Evolutionary conservation across 2,888 invertebrate species (phyloP).

Genomic region (Hoplodrina ambigua): DNA sequence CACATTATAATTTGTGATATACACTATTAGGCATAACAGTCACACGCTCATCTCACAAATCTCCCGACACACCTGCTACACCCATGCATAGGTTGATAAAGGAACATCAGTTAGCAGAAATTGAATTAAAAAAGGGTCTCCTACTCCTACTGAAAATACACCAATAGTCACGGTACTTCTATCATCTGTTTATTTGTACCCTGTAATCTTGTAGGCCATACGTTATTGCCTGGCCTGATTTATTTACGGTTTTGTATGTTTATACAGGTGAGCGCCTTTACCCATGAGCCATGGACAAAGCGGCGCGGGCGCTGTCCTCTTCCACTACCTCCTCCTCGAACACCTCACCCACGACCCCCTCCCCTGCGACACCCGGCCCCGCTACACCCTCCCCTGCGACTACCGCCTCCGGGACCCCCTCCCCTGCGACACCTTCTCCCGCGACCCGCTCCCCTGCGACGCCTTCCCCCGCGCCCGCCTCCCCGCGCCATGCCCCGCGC

Average conservation of each 20-base stretch:
- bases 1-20: no score
- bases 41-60: no score
- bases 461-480: conserved; percentile 5
- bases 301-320: conserved; percentile 44
- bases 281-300: conserved; percentile 74
- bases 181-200: no score
- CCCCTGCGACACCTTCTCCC: background rate
- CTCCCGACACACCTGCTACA: no score
- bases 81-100: no score
- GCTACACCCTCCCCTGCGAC: conserved; percentile 3
- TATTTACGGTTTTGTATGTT: background rate
- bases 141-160: no score
- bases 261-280: conserved; percentile 69
- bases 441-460: background rate
- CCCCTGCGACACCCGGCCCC: conserved; percentile 2
- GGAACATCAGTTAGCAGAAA: no score
- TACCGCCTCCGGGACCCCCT: conserved; percentile 15
- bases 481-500: conserved; percentile 23
- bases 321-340: background rate
- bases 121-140: no score
- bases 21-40: no score
- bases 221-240: background rate
- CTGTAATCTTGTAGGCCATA: no score
- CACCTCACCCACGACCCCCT: conserved; percentile 6
- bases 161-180: no score